Percentiles rank a stretch among this genome's conserved stretches.
phyloP scores from a whole-genome alignment of 2,888 invertebrate genomes.

The Siphlonurus alternatus region DNA sequence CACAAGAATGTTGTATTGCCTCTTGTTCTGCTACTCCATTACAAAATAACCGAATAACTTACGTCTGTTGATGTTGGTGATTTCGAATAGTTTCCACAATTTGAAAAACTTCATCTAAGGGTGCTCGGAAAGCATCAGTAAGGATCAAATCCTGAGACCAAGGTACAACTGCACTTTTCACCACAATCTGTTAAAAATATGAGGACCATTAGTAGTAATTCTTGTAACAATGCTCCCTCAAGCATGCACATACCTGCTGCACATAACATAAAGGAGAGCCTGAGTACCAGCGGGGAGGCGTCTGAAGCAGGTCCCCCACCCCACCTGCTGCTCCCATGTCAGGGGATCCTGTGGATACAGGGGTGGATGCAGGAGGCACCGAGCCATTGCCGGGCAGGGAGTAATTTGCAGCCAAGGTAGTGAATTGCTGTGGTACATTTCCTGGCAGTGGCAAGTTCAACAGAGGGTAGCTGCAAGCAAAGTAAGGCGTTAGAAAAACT shows the following conservation, averaged over 20 bases:
- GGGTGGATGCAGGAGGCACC: constrained; percentile 11
- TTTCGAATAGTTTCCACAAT: constrained; percentile 71
- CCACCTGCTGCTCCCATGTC: too few relatives aligned
- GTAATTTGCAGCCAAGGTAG: constrained; percentile 23
- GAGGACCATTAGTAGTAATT: neutral
- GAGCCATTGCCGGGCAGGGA: constrained; percentile 17
- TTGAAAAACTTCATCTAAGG: constrained; percentile 77
- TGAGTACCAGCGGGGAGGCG: constrained; percentile 25
- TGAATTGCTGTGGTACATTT: constrained; percentile 54
- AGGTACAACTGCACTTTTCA: constrained; percentile 58
- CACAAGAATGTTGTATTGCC: too few relatives aligned
- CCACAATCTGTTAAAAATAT: constrained; percentile 21
- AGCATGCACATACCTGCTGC: constrained; percentile 27
- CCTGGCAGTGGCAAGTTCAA: constrained; percentile 79
- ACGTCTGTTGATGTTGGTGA: constrained; percentile 58
- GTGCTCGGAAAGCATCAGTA: constrained; percentile 83
- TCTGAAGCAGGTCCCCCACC: neutral
- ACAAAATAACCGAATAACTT: constrained; percentile 17
- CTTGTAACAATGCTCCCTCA: too few relatives aligned
- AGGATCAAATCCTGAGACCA: constrained; percentile 68
- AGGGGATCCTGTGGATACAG: constrained; percentile 7
- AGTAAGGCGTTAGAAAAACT: too few relatives aligned
- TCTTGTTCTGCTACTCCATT: too few relatives aligned
- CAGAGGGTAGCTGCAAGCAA: constrained; percentile 62
- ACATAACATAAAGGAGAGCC: constrained; percentile 32